Percentiles rank a stretch among this genome's conserved stretches.
Conservation (phyloP, 2,113 vertebrate species). For the Laterallus jamaicensis region DNA sequence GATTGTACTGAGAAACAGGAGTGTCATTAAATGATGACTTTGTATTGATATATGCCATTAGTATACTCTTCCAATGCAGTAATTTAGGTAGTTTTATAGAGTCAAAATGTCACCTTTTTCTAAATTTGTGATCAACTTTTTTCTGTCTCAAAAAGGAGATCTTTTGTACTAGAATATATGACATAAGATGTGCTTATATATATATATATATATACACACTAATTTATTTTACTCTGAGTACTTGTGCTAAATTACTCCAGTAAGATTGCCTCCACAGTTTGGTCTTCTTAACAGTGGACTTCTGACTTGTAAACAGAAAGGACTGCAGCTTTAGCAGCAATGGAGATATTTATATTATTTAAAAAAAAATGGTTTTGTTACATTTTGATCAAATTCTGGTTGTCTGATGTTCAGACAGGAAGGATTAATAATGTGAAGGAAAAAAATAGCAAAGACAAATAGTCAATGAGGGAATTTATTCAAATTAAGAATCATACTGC, state of each 20-base stretch:
- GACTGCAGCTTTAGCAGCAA: background rate
- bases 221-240: background rate
- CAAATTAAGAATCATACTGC: background rate
- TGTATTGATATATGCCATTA: background rate
- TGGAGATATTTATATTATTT: background rate
- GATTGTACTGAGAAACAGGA: background rate
- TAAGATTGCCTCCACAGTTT: background rate
- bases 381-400: background rate
- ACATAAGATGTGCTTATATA: background rate
- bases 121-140: background rate
- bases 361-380: background rate
- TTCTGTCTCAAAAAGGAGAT: background rate
- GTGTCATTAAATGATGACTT: background rate
- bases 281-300: background rate
- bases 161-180: background rate
- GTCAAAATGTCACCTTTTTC: background rate
- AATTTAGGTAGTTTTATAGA: background rate
- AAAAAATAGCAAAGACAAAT: background rate
- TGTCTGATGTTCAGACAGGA: background rate
- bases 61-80: background rate
- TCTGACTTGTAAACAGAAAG: background rate
- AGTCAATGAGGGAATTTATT: background rate
- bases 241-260: background rate
- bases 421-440: background rate
- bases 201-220: background rate